Base-by-base conservation (phyloP, 2,888 invertebrate genomes). In the Agrilus mali region DNA sequence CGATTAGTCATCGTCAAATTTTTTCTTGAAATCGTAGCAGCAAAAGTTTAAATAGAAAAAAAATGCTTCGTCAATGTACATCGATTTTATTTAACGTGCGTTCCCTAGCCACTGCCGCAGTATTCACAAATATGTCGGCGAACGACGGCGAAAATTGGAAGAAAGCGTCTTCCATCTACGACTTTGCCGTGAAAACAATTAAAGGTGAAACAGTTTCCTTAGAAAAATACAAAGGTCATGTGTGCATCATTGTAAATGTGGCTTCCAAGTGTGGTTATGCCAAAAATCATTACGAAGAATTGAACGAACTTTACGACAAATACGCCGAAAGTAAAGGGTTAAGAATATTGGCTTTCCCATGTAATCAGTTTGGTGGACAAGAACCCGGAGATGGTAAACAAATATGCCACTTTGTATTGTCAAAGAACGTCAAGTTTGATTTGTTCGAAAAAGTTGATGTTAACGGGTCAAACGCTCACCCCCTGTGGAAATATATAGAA, bases 181-280 rank as follows among this genome's bases (percentile, higher is more conserved):
- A 86, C 51, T 92, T 92, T 59, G 78, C 74, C 13, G 89, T 75
- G 3, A 81, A 78, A 47, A 82, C 86, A 55, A 86, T 90, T 52
- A 86, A 86, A 64, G 90, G 87, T 6, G 78, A 88, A 60, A 78
- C 80, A 36, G 80, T 89, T 0, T 77, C 82, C 32, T 63, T 92
- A 50, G 83, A 86, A 45, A 82, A 78, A 31, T 88, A 88, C 67
- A 73, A 81, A 61, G 89, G 82, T 45, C 80, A 88, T 66, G 87
- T 88, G 38, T 77, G 82, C 52, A 69, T 93, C 43, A 80, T 92
- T 51, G 88, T 89, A n/a, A 92, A 92, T 64, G 90, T 90, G 33
- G 92, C 92, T 6, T 86, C 86, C 6, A 78, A 88, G 61, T 90
- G 90, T 67, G 89, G 89, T 13, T 73, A 85, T 43, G 88, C 90